phyloP scores from a whole-genome alignment of 2,113 vertebrate genomes.

The Onychostruthus taczanowskii region DNA sequence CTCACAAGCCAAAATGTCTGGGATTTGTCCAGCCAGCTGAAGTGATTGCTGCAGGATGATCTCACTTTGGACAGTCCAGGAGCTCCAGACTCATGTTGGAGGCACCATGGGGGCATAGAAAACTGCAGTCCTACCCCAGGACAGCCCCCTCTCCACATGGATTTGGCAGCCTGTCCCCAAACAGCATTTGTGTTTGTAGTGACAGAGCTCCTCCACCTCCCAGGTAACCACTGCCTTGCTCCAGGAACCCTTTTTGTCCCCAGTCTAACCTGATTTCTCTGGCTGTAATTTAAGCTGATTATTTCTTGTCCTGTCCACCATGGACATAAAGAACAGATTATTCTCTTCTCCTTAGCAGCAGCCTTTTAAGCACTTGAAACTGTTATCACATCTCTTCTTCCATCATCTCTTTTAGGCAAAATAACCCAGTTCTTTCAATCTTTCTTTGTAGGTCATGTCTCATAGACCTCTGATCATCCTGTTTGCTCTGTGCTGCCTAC shows the following conservation, averaged over 20 bases:
- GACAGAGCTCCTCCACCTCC: not conserved
- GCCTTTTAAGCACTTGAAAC: slow-evolving; percentile 59
- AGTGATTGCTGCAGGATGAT: not conserved
- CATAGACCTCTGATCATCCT: slow-evolving; percentile 56
- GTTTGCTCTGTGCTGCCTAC: not conserved
- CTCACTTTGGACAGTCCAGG: not conserved
- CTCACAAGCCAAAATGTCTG: not conserved
- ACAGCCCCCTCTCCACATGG: not conserved
- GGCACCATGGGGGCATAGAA: not conserved
- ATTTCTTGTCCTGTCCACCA: slow-evolving; percentile 58
- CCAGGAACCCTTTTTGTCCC: not conserved
- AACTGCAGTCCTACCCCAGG: not conserved
- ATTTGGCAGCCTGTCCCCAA: not conserved
- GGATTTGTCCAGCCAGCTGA: not conserved
- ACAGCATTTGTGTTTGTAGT: not conserved
- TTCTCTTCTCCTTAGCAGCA: slow-evolving; percentile 52
- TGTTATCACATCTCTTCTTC: slow-evolving; percentile 63
- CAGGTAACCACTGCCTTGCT: not conserved
- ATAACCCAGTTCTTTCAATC: slow-evolving; percentile 69
- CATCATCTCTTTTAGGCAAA: slow-evolving; percentile 67
- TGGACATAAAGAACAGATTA: slow-evolving; percentile 62
- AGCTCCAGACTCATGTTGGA: not conserved
- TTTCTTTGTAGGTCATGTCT: slow-evolving; percentile 65
- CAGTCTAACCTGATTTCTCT: slow-evolving; percentile 47
- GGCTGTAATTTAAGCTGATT: slow-evolving; percentile 64